Base-by-base conservation (phyloP, 1,140 invertebrate genomes). In the Zaprionus capensis region DNA sequence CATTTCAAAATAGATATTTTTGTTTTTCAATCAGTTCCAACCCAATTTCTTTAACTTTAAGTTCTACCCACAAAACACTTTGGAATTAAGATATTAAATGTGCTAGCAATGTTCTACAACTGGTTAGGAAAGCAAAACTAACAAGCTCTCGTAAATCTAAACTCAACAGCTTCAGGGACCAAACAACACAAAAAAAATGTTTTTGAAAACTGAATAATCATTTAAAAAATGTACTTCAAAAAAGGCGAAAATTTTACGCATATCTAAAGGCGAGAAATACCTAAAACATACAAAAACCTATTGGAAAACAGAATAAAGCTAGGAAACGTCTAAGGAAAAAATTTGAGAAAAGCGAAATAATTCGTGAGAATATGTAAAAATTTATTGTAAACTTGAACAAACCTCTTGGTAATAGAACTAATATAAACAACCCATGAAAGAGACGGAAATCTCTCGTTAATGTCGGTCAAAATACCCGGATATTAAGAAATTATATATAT, bases 111-210 rank as follows among this genome's bases (percentile, higher is more conserved):
- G 53, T 69, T 77, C 57, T 68, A 73, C 58, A 75, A 66, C 65
- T 69, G 71, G 59, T 64, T 76, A 82, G 58, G 65, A 44, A 63
- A 66, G 71, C 69, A 62, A 71, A 80, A 82, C 83, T 83, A 86
- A 22, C 57, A 90, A 79, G 75, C 71, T 79, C 81, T 90, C 81
- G 68, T 78, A 82, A 75, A 85, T 82, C 79, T 82, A 78, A 90
- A 90, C 85, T 84, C 85, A 88, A 88, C 84, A 88, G 85, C 85
- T 90, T 90, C 85, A 90, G 85, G 85, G 85, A 90, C 85, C 85
- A 90, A 88, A 76, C 56, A 68, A 46, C 41, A 46, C 41, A 71
- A 78, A 73, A 51, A 84, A 70, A 84, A 85, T 86, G 71, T 71
- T 77, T 79, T 82, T 72, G 76, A 56, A 74, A 58, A 81, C 78